Evolutionary conservation across 2,888 invertebrate species (phyloP), one percentile per base, ranked within the genome.

Genomic region (Ophioninae sp.): DNA sequence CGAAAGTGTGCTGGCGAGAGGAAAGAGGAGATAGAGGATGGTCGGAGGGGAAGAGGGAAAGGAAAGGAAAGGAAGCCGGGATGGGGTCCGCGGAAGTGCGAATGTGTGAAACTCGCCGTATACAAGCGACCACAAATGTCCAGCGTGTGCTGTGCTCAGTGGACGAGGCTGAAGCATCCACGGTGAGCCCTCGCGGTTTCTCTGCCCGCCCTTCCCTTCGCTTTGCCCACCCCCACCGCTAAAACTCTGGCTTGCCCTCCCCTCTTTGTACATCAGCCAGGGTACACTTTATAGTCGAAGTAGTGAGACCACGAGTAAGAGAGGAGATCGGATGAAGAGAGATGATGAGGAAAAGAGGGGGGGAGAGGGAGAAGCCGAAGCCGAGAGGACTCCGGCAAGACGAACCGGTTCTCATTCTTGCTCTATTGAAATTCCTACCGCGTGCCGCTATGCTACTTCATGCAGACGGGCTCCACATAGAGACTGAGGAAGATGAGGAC

Each of bases 401-500:
- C 87, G 87, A 90, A 89, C 90, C 89, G 90, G 89, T 90, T 89
- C 87, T 89, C 88, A 86, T 87, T 87, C 88, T 87, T 87, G 88
- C 89, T 89, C 89, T 90, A 90, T 89, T 89, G 90, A 89, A 90
- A 89, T 90, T 89, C 89, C 88, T 86, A 86, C 87, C 87, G 87
- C 87, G 88, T 87, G 87, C 87, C 86, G 80, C 86, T 87, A 86
- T 86, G 86, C 87, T 87, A 87, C 87, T 87, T 86, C 86, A 85
- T 85, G 85, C 81, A 83, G 80, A 87, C 74, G 77, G 81, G 79
- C 65, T 78, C 82, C 79, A 82, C 84, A 81, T 44, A 61, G 61
- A 81, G 84, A 74, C 81, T 21, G 59, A n/a, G 62, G 44, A n/a
- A 79, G 78, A 81, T 81, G 85, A 79, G 72, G 82, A 56, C 83